phyloP scores from a whole-genome alignment of 2,113 vertebrate species.

The Numenius arquata region DNA sequence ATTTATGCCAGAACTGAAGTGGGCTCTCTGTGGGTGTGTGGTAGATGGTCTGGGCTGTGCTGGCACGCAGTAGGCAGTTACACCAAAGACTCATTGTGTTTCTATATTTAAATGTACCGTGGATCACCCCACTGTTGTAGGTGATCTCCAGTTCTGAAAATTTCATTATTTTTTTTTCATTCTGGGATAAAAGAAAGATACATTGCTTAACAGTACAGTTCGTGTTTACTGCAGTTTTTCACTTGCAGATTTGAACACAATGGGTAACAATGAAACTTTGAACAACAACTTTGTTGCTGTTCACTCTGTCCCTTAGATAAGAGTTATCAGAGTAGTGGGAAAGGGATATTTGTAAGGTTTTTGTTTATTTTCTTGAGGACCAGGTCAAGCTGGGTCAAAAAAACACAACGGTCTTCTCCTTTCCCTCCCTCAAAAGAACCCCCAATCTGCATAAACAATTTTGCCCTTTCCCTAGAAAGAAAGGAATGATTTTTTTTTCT shows the following conservation, averaged over 20 bases:
- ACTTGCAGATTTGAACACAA: background rate
- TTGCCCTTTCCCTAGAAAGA: background rate
- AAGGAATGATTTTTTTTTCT: background rate
- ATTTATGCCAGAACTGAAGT: background rate
- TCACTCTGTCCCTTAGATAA: background rate
- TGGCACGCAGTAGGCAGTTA: background rate
- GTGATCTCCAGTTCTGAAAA: background rate
- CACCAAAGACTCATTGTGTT: background rate
- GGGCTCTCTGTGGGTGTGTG: background rate
- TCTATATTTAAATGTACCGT: background rate
- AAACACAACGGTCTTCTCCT: background rate
- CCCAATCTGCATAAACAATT: background rate
- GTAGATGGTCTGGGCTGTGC: background rate
- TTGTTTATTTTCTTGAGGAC: background rate
- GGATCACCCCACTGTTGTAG: background rate
- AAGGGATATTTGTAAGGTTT: background rate
- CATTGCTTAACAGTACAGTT: background rate
- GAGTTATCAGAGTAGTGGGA: background rate
- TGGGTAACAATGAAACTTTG: background rate
- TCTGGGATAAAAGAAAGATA: background rate
- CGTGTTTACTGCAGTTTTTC: background rate
- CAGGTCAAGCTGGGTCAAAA: background rate
- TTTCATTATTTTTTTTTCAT: background rate
- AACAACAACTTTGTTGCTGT: background rate
- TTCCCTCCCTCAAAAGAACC: background rate